Conservation (phyloP, 2,888 invertebrate species). For the Volucella inflata region DNA sequence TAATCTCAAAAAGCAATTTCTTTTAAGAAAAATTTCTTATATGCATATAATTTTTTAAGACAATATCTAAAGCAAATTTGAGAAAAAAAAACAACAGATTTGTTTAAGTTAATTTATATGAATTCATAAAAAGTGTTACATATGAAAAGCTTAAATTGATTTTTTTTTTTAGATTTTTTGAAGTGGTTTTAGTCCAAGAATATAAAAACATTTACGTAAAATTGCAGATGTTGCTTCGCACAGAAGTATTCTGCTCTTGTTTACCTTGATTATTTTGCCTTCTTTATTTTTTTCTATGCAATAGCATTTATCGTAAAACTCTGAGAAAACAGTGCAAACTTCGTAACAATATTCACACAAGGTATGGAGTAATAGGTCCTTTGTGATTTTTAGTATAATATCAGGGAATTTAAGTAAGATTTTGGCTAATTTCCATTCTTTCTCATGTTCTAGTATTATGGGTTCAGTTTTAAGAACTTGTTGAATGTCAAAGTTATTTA, state of each 20-base stretch:
- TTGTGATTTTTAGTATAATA: slow-evolving; percentile 91
- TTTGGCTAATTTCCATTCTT: slow-evolving; percentile 97
- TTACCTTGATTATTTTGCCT: slow-evolving; percentile 92
- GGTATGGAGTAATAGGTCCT: slow-evolving; percentile 92
- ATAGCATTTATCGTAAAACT: slow-evolving; percentile 99
- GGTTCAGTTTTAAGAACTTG: slow-evolving; percentile 86
- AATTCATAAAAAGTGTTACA: slow-evolving; percentile 19
- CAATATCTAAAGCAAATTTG: no score
- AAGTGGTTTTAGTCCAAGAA: slow-evolving; percentile 96
- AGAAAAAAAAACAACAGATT: not conserved
- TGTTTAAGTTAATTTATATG: slow-evolving; percentile 1
- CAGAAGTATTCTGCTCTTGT: slow-evolving; percentile 93
- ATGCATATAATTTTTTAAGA: no score
- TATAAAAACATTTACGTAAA: slow-evolving; percentile 93
- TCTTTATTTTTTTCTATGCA: slow-evolving; percentile 96
- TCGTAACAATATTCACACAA: slow-evolving; percentile 98
- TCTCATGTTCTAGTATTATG: slow-evolving; percentile 92
- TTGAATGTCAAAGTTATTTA: slow-evolving; percentile 86
- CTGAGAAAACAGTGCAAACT: slow-evolving; percentile 95
- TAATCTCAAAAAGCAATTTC: no score
- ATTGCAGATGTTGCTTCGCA: slow-evolving; percentile 96
- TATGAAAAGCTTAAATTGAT: slow-evolving; percentile 36
- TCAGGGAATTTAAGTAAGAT: slow-evolving; percentile 94
- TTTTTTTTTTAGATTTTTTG: slow-evolving; percentile 91
- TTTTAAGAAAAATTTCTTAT: no score